Evolutionary conservation across 2,113 vertebrate species (phyloP).

Genomic region (Labrus mixtus): DNA sequence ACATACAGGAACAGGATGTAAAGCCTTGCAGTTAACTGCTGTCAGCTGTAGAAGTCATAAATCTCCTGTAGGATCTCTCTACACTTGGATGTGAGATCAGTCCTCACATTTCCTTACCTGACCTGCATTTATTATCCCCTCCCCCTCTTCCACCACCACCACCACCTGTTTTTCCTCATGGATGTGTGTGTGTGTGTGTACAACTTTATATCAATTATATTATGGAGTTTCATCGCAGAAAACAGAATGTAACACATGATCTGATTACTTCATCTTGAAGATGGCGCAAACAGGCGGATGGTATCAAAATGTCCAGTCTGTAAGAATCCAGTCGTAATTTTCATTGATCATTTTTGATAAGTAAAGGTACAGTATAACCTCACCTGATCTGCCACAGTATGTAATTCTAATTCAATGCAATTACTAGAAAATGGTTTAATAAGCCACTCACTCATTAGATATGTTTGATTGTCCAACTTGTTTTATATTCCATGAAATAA

Average conservation of each 20-base stretch:
- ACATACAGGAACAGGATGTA: background rate
- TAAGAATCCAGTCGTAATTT: too few relatives aligned
- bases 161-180: conserved; percentile 4
- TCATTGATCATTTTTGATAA: too few relatives aligned
- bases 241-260: background rate
- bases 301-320: too few relatives aligned
- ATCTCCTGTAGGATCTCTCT: background rate
- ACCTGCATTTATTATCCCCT: conserved; percentile 11
- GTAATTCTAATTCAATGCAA: background rate
- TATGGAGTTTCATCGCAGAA: background rate
- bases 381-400: background rate
- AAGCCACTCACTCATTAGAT: background rate
- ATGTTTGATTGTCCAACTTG: too few relatives aligned
- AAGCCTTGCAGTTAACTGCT: conserved; percentile 5
- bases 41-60: background rate
- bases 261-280: background rate
- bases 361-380: background rate
- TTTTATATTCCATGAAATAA: too few relatives aligned
- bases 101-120: conserved; percentile 5
- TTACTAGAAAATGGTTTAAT: background rate
- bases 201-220: too few relatives aligned
- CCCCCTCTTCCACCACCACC: background rate
- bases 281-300: conserved; percentile 37
- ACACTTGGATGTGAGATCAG: background rate
- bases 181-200: background rate